These are phyloP conservation scores for Jaculus jaculus DNA, from an alignment of 2,113 vertebrate genomes.

Conservation along the genomic window DNA sequence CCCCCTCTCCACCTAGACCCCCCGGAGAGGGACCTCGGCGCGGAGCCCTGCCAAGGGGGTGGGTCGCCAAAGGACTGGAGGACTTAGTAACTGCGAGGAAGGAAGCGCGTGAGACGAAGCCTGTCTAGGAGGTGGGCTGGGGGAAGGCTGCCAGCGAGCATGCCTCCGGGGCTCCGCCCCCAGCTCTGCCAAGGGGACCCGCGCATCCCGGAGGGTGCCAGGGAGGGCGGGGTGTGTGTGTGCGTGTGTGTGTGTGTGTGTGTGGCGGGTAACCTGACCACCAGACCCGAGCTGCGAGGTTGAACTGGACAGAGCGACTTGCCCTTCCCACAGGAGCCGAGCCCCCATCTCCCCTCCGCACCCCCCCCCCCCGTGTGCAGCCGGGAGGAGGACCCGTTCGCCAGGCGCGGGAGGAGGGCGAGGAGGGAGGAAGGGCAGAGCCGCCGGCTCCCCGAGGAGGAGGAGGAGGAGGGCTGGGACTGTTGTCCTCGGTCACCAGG, in stretches of 20 bases:
- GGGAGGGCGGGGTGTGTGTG: conserved; percentile 64
- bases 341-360: not conserved
- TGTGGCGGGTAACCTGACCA: conserved; percentile 16
- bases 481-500: conserved; percentile 75
- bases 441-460: conserved; percentile 57
- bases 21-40: not conserved
- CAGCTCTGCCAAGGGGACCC: not conserved
- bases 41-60: not conserved
- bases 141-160: accelerated
- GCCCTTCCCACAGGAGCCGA: not conserved
- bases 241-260: too few species aligned
- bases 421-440: not conserved
- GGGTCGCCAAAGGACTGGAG: not conserved
- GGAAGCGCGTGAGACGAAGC: not conserved
- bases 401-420: not conserved
- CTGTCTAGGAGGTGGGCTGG: not conserved
- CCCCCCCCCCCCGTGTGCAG: not conserved
- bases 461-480: conserved; percentile 46
- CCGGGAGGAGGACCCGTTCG: conserved; percentile 41
- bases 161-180: not conserved
- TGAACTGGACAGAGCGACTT: not conserved
- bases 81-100: not conserved
- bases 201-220: not conserved
- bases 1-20: not conserved
- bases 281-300: not conserved